Conservation (phyloP, 2,797 vertebrate genomes). For the Silurus lanzhouensis region DNA sequence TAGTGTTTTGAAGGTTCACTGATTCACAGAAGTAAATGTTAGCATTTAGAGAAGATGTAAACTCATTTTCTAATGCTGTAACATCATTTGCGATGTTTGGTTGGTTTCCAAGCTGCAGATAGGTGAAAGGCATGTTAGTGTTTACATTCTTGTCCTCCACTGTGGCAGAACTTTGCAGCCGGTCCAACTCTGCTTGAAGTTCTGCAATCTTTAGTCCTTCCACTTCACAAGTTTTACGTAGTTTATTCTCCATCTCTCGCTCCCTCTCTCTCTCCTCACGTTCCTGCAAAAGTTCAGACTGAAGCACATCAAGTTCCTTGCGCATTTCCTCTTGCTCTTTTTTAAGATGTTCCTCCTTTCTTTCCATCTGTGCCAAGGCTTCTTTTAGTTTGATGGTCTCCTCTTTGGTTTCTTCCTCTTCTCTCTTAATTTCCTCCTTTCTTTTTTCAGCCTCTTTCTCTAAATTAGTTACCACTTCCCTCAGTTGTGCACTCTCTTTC, state of each 20-base stretch:
- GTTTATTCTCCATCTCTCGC: constrained; percentile 56
- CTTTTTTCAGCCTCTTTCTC: constrained; percentile 60
- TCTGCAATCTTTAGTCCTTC: constrained; percentile 62
- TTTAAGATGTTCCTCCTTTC: constrained; percentile 64
- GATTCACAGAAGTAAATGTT: constrained; percentile 67
- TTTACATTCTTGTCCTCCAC: constrained; percentile 57
- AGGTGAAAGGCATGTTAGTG: constrained; percentile 66
- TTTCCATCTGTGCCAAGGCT: constrained; percentile 49
- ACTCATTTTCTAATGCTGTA: constrained; percentile 48
- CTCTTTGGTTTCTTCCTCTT: constrained; percentile 48
- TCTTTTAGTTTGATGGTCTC: constrained; percentile 58
- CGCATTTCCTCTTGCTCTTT: constrained; percentile 69
- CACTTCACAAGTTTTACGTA: constrained; percentile 46
- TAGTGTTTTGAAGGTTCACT: constrained; percentile 66
- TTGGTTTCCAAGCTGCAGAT: constrained; percentile 66
- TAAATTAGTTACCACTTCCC: constrained; percentile 61
- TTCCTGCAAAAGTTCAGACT: constrained; percentile 71
- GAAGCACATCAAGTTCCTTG: constrained; percentile 67
- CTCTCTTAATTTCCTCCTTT: constrained; percentile 47
- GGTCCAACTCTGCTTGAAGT: constrained; percentile 69
- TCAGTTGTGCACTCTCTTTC: constrained; percentile 64
- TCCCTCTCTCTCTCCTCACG: constrained; percentile 67
- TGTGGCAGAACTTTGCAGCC: constrained; percentile 58
- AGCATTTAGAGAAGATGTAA: constrained; percentile 60
- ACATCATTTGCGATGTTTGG: constrained; percentile 58